A percentile compares a stretch with the other conserved stretches of the same genome.
These are phyloP conservation scores for Hirudinaria manillensis DNA, from an alignment of 2,888 invertebrate genomes.

Conservation along the genomic window DNA sequence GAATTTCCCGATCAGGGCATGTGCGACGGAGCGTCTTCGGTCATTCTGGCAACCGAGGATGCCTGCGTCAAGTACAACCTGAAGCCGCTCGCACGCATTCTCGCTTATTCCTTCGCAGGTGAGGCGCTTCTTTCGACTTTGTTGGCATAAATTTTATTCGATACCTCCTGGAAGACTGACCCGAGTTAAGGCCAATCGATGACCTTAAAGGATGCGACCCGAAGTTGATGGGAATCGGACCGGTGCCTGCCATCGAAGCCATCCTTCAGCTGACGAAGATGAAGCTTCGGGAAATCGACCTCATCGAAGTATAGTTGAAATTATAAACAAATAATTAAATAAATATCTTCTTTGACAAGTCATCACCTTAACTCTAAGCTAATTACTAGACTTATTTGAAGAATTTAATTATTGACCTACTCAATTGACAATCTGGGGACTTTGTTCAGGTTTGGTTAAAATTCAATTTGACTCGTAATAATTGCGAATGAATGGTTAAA, in stretches of 20 bases:
- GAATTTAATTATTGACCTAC: background rate
- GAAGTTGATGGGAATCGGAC: constrained; percentile 94
- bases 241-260: constrained; percentile 84
- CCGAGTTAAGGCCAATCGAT: no score
- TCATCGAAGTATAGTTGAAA: constrained; percentile 76
- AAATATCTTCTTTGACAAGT: background rate
- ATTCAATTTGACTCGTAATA: no score
- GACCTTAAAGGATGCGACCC: constrained; percentile 70
- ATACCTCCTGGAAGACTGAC: background rate
- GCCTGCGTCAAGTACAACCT: constrained; percentile 74
- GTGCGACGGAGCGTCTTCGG: constrained; percentile 90
- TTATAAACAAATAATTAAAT: background rate
- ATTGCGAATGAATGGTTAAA: no score
- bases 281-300: constrained; percentile 77
- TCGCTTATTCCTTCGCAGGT: constrained; percentile 85
- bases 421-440: no score
- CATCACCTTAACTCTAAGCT: background rate
- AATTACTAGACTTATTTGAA: background rate
- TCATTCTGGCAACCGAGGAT: constrained; percentile 83
- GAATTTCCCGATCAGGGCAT: constrained; percentile 67
- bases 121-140: constrained; percentile 23
- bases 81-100: constrained; percentile 81
- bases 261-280: constrained; percentile 70
- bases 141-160: background rate
- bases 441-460: no score